Evolutionary conservation across 2,113 vertebrate genomes (phyloP), one percentile per base, ranked within the genome.

Genomic region (Tetraodon nigroviridis): DNA sequence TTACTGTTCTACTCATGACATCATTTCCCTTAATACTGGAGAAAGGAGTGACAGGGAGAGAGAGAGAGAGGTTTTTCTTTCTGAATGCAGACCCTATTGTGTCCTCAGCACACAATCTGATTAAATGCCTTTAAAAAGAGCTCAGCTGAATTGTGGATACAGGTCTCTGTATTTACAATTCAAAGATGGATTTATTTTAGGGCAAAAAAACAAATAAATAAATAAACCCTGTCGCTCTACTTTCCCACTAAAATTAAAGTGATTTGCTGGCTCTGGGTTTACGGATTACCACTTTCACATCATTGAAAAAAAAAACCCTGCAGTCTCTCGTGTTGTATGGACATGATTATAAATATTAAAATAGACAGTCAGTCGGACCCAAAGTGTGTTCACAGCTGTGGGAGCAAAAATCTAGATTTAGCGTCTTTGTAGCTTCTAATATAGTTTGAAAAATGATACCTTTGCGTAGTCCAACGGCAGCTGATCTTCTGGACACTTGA

Each of bases 401-500:
- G 13, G 14, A 16, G 12, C 42, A 44, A 44, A 17, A 17, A 17
- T 37, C 32, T 12, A 11, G 32, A 37, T 37, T 37, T 37, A 37
- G 32, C 32, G 8, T 37, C 32, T 17, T 27, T 51, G 13, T 24
- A 13, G 14, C 21, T 17, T 13, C 16, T 13, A 49, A 11, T 3
- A 13, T 49, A 49, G 14, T 51, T 27, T 1, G 22, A 17, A 2
- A 18, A 51, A 20, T 42, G 67, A 73, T 91, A 96, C 94, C 93
- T 96, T 96, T 82, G 93, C 93, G 17, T 96, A 96, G 83, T 96
- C 94, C 68, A 96, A 86, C 0, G 93, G 93, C 51, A 96, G 90
- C 76, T 96, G 93, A 51, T 96, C 94, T 84, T 96, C 94, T 0
- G 94, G 94, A 71, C 94, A 96, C 80, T 96, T 96, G 87, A 96